phyloP scores from a whole-genome alignment of 92 coral and sea anemone species.

The Galaxea fascicularis region DNA sequence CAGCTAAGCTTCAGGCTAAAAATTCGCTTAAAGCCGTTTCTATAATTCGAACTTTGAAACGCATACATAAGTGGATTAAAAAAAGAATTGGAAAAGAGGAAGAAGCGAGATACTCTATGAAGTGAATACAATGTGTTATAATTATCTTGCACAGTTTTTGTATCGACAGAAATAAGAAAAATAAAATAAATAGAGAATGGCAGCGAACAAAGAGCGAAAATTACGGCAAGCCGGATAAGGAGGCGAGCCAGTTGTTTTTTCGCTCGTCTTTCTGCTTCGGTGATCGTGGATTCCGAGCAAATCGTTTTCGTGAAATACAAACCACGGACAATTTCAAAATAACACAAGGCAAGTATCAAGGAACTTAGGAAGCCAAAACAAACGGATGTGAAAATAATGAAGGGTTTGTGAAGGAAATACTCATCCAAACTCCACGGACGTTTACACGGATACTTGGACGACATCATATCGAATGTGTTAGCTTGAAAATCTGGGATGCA shows the following conservation, averaged over 20 bases:
- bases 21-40: constrained; percentile 32
- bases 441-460: constrained; percentile 41
- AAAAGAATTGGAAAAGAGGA: constrained; percentile 58
- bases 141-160: constrained; percentile 16
- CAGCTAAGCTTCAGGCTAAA: neutral
- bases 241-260: constrained; percentile 66
- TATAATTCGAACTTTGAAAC: constrained; percentile 65
- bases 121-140: constrained; percentile 23
- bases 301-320: constrained; percentile 57
- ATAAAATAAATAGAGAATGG: constrained; percentile 58
- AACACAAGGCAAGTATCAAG: constrained; percentile 35
- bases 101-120: constrained; percentile 46
- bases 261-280: constrained; percentile 22
- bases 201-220: constrained; percentile 56
- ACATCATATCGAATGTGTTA: constrained; percentile 16
- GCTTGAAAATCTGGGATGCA: constrained; percentile 53
- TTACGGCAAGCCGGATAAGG: constrained; percentile 43
- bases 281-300: constrained; percentile 30
- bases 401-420: constrained; percentile 28
- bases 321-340: constrained; percentile 60
- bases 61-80: constrained; percentile 65
- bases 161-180: constrained; percentile 19
- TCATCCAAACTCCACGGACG: constrained; percentile 63
- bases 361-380: constrained; percentile 37
- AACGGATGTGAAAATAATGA: constrained; percentile 44